Evolutionary conservation across 2,113 vertebrate species (phyloP), one percentile per base, ranked within the genome.

Genomic region (Redunca redunca): DNA sequence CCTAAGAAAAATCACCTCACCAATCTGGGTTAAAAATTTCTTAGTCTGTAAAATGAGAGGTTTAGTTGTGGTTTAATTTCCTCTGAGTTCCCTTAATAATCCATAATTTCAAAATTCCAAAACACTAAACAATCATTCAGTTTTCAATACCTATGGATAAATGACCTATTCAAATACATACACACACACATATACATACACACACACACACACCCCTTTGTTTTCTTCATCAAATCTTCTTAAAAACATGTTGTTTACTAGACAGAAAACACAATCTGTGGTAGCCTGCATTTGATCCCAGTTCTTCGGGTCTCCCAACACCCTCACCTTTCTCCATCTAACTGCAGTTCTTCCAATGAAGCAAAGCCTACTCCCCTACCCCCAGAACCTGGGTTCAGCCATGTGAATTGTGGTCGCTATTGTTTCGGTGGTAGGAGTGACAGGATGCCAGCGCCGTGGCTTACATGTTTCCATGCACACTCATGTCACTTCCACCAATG

Each of bases 81-180:
- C 86, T 64, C n/a, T 74, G 30, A 15, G 43, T 30, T 91, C 92
- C 53, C 53, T 93, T 94, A 48, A 74, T 89, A 77, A 77, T 50
- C 46, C 48, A 90, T 50, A 53, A 78, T 48, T 40, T 55, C 19
- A 26, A 26, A 50, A 93, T 58, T 91, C 48, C 52, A 81, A 94
- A 96, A 81, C 19, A 14, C 19, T 58, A 83, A 88, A 23, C 12
- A 30, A 50, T 43, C 55, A 33, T 36, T 90, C 30, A 5, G 8
- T 74, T 78, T 97, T 90, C 55, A 71, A 26, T 55, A 48, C 33
- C 40, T 81, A 13, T n/a, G 53, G 16, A 40, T 57, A 81, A 60
- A 74, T 74, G 33, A 71, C 78, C 40, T 3, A 50, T 52, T 80
- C 6, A 62, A 78, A 60, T 46, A 46, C 3, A 14, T 4, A 50